Evolutionary conservation across 2,113 vertebrate genomes (phyloP), one percentile per base, ranked within the genome.

Genomic region (Gambusia holbrooki): DNA sequence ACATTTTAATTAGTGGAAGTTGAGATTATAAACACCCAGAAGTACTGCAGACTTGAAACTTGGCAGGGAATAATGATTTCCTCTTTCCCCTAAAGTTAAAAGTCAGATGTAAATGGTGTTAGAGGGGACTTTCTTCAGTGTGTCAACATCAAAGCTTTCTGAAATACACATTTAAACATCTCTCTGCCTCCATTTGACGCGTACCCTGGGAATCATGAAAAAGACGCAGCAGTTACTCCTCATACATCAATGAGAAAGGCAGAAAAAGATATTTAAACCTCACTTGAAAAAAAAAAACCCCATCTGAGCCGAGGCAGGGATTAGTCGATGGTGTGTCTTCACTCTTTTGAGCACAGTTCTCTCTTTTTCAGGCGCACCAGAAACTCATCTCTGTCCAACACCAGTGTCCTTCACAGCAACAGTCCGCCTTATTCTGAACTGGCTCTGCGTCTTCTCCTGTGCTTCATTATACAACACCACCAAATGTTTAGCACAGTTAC

Each of bases 401-500:
- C 73, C 48, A 33, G 69, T 32, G 71, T 75, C 76, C 79, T 83
- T 83, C 80, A 72, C 35, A 72, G 72, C 58, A 37, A 75, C 58
- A 0, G 65, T 72, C 63, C 27, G 10, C 27, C 13, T 72, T 73
- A 69, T 73, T 69, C 25, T 27, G 76, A 76, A 79, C 29, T 75
- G 83, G 81, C 69, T 64, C 58, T 70, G 62, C 80, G 61, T 83
- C 74, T 71, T 79, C 61, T 62, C 67, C 14, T 25, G 13, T 28
- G 25, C 76, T 71, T 78, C 61, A 65, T 5, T 71, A 30, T 74
- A 45, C 62, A 63, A 54, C 76, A 45, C 14, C 30, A 25, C 32
- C 64, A n/a, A 58, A 10, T 74, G 82, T 78, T 60, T 8, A 68
- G 66, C 45, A 80, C 19, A 54, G 66, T 75, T 73, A 19, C 74